A percentile compares a stretch with the other conserved stretches of the same genome.
Evolutionary conservation across 2,888 invertebrate species (phyloP).

Genomic region (Lysandra coridon): DNA sequence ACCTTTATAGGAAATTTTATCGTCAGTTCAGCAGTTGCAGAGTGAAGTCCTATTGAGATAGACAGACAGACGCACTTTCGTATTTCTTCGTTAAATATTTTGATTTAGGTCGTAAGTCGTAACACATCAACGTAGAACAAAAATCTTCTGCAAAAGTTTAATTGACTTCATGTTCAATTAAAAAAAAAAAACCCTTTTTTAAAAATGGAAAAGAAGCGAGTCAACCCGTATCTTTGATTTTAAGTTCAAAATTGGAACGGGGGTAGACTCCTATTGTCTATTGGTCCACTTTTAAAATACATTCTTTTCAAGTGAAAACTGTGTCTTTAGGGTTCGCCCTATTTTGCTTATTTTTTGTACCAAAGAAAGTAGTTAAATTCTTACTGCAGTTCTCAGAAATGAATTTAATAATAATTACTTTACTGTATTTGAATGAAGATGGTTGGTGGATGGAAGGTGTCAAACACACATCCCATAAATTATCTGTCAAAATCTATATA

Average conservation of each 20-base stretch:
- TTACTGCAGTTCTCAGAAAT: no score
- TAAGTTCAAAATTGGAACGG: conserved; percentile 33
- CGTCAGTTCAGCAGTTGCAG: no score
- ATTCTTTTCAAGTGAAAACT: background rate
- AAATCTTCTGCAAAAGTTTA: conserved; percentile 31
- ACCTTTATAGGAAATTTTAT: no score
- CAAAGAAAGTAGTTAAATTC: no score
- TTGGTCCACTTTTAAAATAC: conserved; percentile 23
- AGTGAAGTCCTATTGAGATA: no score
- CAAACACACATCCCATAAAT: no score
- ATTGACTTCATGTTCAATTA: conserved; percentile 40
- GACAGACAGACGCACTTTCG: background rate
- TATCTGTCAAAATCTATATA: no score
- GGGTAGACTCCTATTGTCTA: conserved; percentile 18
- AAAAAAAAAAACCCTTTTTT: conserved; percentile 38
- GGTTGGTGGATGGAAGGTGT: no score
- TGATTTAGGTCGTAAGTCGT: conserved; percentile 30
- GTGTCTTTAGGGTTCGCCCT: background rate
- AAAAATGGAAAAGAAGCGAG: no score
- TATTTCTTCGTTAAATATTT: conserved; percentile 27
- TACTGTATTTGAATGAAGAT: no score
- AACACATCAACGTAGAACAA: conserved; percentile 5
- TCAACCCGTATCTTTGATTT: conserved; percentile 38
- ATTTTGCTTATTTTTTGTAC: background rate
- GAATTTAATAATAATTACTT: no score